Base-by-base conservation (phyloP, 2,113 vertebrate species). In the Okapia johnstoni region DNA sequence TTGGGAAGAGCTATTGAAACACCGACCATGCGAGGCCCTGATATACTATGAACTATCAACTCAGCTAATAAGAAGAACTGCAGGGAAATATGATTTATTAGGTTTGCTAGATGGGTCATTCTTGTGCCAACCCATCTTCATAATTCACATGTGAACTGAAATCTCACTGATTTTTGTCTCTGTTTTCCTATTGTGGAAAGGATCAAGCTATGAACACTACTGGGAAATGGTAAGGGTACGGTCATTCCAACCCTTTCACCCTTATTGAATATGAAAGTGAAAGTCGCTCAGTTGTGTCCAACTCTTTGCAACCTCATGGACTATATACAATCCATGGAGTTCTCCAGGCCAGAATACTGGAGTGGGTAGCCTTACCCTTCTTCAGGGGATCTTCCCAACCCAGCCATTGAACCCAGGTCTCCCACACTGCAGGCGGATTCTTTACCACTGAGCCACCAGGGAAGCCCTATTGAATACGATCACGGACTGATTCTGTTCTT, bases 101-200 rank as follows among this genome's bases (percentile, higher is more conserved):
- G 48, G 57, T 43, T 25, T 33, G 25, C 54, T 36, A n/a, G 73
- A 30, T 50, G 33, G 54, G 58, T 60, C 91, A 43, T 55, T 87
- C 85, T 93, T 79, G 14, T 4, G 80, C 63, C 91, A 87, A 55
- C 25, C 21, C 30, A 40, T 79, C 63, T 93, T 54, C 48, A 16
- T 25, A 48, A 25, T 76, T 58, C 73, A n/a, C 63, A 13, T 81
- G 54, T 50, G 76, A 95, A 76, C 48, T 2, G 84, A 85, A 86
- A 15, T 77, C 48, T 95, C 48, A 54, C 80, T 61, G 46, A 46
- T 95, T 92, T 90, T 40, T 46, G 17, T 58, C 52, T 87, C 70
- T 25, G 14, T 17, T 63, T 97, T 85, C 48, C 55, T 52, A 83
- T 40, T 52, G n/a, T 58, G 61, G 30, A 36, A 92, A n/a, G 15